Percentiles rank a stretch among this genome's conserved stretches.
phyloP scores from a whole-genome alignment of 1,140 invertebrate species.

The Paralvinella palmiformis region DNA sequence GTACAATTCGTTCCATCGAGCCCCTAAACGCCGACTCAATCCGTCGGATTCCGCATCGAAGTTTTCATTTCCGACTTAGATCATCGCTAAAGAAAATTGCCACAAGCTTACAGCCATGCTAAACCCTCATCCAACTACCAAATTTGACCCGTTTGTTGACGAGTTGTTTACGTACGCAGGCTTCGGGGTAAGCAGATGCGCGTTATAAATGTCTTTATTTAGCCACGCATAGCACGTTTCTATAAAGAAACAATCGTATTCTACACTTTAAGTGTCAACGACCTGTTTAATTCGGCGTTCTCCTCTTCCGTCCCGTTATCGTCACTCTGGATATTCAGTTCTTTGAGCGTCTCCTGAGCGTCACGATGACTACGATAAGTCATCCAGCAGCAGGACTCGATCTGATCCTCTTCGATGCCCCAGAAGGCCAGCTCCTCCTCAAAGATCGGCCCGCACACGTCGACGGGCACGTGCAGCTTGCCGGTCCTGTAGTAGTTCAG shows the following conservation, averaged over 20 bases:
- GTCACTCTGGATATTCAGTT: slow-evolving; percentile 35
- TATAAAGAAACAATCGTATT: neutral
- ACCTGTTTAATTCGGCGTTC: neutral
- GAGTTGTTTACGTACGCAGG: neutral
- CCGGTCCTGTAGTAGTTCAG: slow-evolving; percentile 49
- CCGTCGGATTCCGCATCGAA: neutral
- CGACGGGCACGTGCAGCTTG: slow-evolving; percentile 42
- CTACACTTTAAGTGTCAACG: neutral
- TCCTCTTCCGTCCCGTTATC: slow-evolving; percentile 25
- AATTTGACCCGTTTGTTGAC: neutral
- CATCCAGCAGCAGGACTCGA: slow-evolving; percentile 49
- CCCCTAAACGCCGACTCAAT: neutral
- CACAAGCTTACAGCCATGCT: neutral
- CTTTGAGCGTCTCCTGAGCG: slow-evolving; percentile 44
- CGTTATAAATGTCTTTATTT: neutral
- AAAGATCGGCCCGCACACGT: slow-evolving; percentile 48
- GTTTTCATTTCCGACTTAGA: neutral
- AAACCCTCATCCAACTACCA: neutral
- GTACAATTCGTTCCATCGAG: neutral
- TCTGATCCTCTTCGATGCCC: slow-evolving; percentile 49
- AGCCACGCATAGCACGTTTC: neutral
- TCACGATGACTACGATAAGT: slow-evolving; percentile 39
- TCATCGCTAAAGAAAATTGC: neutral
- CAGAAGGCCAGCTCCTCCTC: slow-evolving; percentile 50
- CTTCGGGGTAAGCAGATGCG: neutral